phyloP scores from a whole-genome alignment of 1,140 invertebrate species.

The Drosophila nikananu region DNA sequence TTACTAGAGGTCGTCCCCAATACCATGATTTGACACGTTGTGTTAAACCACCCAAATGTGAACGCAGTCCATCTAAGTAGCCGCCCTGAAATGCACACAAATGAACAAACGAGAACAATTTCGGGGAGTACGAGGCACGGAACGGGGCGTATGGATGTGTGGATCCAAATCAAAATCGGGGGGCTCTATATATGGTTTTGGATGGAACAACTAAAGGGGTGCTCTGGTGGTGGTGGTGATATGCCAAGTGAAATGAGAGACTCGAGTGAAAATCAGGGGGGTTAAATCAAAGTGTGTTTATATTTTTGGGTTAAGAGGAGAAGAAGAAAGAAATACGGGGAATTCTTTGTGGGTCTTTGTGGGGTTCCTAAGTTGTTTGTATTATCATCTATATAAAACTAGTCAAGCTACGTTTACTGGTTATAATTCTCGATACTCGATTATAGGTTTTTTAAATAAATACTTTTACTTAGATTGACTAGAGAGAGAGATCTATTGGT shows the following conservation, averaged over 20 bases:
- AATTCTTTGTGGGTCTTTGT: constrained; percentile 34
- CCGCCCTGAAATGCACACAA: constrained; percentile 89
- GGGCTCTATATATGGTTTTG: constrained; percentile 6
- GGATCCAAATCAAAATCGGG: constrained; percentile 35
- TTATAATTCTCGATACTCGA: constrained; percentile 2
- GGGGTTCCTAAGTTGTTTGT: constrained; percentile 37
- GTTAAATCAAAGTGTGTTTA: constrained; percentile 22
- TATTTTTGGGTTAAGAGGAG: background rate
- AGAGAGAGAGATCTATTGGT: constrained; percentile 10
- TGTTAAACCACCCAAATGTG: constrained; percentile 95
- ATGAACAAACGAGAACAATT: constrained; percentile 83
- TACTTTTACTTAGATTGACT: constrained; percentile 11
- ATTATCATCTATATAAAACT: constrained; percentile 6
- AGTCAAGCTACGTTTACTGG: constrained; percentile 40
- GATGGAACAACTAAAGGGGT: constrained; percentile 26
- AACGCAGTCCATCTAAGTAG: constrained; percentile 95
- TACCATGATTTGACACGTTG: constrained; percentile 97
- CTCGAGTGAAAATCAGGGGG: constrained; percentile 30
- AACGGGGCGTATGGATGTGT: constrained; percentile 3
- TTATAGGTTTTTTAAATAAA: constrained; percentile 14
- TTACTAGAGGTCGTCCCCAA: constrained; percentile 97
- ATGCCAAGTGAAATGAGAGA: constrained; percentile 33
- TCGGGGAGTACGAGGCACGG: constrained; percentile 64
- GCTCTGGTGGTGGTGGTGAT: constrained; percentile 20
- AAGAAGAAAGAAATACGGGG: constrained; percentile 2